Conservation (phyloP, 2,888 invertebrate genomes). For the Dicranocentrus wangi region DNA sequence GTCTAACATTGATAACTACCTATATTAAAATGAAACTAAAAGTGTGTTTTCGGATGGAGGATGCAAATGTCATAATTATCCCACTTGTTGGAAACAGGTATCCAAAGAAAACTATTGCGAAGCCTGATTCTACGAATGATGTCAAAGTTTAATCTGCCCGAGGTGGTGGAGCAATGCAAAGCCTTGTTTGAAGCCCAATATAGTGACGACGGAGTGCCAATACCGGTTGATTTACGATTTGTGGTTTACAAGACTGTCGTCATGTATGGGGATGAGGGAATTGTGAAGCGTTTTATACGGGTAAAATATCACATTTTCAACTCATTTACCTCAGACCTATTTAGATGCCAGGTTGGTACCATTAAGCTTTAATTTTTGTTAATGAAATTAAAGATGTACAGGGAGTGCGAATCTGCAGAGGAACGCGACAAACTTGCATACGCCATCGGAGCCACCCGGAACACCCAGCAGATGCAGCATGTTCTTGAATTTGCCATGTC, state of each 20-base stretch:
- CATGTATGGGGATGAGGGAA: slow-evolving; percentile 61
- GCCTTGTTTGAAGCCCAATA: slow-evolving; percentile 52
- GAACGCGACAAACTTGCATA: slow-evolving; percentile 93
- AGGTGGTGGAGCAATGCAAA: slow-evolving; percentile 51
- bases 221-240: slow-evolving; percentile 63
- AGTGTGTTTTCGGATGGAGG: slow-evolving; percentile 8
- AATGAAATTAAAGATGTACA: slow-evolving; percentile 81
- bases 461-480: slow-evolving; percentile 82
- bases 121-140: slow-evolving; percentile 59
- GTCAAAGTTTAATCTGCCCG: slow-evolving; percentile 50
- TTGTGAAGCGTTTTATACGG: slow-evolving; percentile 39
- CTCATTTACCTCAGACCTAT: too few species aligned
- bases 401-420: slow-evolving; percentile 90
- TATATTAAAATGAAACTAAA: background rate
- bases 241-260: slow-evolving; percentile 64
- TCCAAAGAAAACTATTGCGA: slow-evolving; percentile 55
- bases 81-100: slow-evolving; percentile 11
- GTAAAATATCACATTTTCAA: slow-evolving; percentile 19
- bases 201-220: slow-evolving; percentile 24
- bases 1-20: background rate
- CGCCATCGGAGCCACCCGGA: slow-evolving; percentile 86
- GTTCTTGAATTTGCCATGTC: slow-evolving; percentile 88
- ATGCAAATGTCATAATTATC: background rate
- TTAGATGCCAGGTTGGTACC: too few species aligned
- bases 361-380: too few species aligned